Evolutionary conservation across 1,140 invertebrate species (phyloP).

Genomic region (Stegodyphus mimosarum): DNA sequence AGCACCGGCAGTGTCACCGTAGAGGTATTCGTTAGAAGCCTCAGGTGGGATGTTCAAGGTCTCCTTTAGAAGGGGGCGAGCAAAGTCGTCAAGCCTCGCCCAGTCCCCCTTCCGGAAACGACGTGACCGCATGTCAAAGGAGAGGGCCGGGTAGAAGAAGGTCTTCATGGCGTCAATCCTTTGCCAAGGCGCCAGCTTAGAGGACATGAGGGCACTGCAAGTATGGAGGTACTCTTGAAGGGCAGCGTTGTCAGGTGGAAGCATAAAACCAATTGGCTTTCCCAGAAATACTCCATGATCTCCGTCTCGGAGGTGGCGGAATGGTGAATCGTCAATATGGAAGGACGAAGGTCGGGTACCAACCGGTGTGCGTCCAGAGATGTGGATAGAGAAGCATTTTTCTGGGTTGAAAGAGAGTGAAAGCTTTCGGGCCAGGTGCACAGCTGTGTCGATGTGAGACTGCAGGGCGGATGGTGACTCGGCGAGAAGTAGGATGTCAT

Average conservation of each 20-base stretch:
- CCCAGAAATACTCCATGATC: background rate
- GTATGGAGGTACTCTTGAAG: background rate
- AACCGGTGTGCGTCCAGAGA: background rate
- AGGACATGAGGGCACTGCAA: background rate
- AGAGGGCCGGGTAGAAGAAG: background rate
- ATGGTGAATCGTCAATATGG: background rate
- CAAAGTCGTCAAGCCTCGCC: background rate
- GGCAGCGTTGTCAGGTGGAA: background rate
- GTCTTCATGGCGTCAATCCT: background rate
- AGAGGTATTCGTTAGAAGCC: background rate
- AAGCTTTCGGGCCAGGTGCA: background rate
- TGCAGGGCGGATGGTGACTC: background rate
- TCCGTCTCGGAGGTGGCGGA: background rate
- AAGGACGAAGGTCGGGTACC: background rate
- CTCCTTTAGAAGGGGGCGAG: background rate
- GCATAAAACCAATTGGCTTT: background rate
- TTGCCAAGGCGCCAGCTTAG: background rate
- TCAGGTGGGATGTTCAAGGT: background rate
- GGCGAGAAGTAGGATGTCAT: background rate
- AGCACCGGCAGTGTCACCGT: background rate
- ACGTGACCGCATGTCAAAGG: background rate
- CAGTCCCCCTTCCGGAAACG: background rate
- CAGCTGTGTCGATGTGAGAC: background rate
- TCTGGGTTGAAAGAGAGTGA: background rate
- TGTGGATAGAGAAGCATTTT: background rate